These are phyloP conservation scores for Opisthograptis luteolata DNA, from an alignment of 2,888 invertebrate genomes.

Conservation along the genomic window DNA sequence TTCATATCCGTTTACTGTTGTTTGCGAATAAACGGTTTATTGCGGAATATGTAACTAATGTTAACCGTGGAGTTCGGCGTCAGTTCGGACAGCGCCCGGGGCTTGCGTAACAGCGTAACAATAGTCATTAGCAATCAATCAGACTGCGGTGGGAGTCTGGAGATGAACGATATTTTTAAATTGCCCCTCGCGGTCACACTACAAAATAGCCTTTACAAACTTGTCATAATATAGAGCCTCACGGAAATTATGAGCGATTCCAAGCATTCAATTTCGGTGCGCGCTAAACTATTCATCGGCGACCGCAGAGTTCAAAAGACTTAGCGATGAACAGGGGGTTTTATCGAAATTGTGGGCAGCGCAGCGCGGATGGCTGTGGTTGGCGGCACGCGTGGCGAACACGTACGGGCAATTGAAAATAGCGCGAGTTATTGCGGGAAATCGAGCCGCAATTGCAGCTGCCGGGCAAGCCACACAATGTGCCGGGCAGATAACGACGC, in stretches of 20 bases:
- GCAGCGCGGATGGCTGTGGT: slow-evolving; percentile 61
- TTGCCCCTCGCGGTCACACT: slow-evolving; percentile 66
- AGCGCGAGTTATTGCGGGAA: slow-evolving; percentile 73
- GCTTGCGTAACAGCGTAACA: slow-evolving; percentile 71
- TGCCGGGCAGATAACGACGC: slow-evolving; percentile 54
- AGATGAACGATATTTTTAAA: slow-evolving; percentile 56
- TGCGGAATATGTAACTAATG: slow-evolving; percentile 62
- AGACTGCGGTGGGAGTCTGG: slow-evolving; percentile 62
- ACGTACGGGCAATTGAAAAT: slow-evolving; percentile 77
- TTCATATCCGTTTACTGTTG: slow-evolving; percentile 68
- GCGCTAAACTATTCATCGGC: slow-evolving; percentile 46
- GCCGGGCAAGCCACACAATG: slow-evolving; percentile 68
- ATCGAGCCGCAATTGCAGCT: slow-evolving; percentile 70
- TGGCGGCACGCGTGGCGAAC: slow-evolving; percentile 73
- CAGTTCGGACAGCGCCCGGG: slow-evolving; percentile 57
- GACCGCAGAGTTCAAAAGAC: slow-evolving; percentile 47
- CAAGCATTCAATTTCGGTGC: slow-evolving; percentile 49
- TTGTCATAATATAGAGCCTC: slow-evolving; percentile 4
- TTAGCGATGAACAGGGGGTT: slow-evolving; percentile 64
- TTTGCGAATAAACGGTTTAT: slow-evolving; percentile 61
- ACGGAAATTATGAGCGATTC: slow-evolving; percentile 43
- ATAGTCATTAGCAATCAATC: slow-evolving; percentile 81
- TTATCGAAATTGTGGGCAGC: slow-evolving; percentile 68
- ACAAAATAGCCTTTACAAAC: slow-evolving; percentile 15
- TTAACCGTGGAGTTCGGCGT: slow-evolving; percentile 64